phyloP scores from a whole-genome alignment of 2,888 invertebrate genomes.

The Arctia plantaginis region DNA sequence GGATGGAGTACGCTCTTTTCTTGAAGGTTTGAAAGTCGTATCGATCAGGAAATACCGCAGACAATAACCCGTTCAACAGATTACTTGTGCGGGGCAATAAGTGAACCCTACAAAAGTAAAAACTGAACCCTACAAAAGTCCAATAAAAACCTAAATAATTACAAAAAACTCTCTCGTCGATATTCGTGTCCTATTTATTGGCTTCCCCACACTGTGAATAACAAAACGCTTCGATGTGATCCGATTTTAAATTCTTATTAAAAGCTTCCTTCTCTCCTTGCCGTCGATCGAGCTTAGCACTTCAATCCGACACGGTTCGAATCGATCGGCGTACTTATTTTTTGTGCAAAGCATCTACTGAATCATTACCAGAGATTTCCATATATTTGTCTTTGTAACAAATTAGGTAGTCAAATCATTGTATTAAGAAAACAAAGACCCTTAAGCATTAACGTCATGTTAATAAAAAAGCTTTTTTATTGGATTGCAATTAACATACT shows the following conservation, averaged over 20 bases:
- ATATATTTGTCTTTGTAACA: neutral
- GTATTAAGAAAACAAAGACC: neutral
- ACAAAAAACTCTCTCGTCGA: conserved; percentile 38
- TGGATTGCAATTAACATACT: neutral
- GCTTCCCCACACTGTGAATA: conserved; percentile 45
- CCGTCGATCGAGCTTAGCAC: conserved; percentile 13
- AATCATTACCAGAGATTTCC: conserved; percentile 1
- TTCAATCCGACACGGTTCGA: conserved; percentile 16
- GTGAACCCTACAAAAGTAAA: neutral
- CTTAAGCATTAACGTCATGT: neutral
- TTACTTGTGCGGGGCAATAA: too few relatives aligned
- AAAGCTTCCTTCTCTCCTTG: conserved; percentile 37
- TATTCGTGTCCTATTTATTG: conserved; percentile 47
- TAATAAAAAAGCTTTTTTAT: neutral
- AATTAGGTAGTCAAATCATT: neutral
- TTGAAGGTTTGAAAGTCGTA: too few relatives aligned
- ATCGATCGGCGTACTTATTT: conserved; percentile 11
- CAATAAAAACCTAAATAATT: conserved; percentile 5
- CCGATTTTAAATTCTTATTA: conserved; percentile 52
- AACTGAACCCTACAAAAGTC: neutral
- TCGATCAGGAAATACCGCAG: too few relatives aligned
- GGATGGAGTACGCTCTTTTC: too few relatives aligned
- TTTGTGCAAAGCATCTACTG: neutral
- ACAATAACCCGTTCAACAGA: too few relatives aligned
- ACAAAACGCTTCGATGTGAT: conserved; percentile 45